Percentiles rank a stretch among this genome's conserved stretches.
phyloP scores from a whole-genome alignment of 37 sponge, comb jelly and placozoan species.

The Ianthella basta region DNA sequence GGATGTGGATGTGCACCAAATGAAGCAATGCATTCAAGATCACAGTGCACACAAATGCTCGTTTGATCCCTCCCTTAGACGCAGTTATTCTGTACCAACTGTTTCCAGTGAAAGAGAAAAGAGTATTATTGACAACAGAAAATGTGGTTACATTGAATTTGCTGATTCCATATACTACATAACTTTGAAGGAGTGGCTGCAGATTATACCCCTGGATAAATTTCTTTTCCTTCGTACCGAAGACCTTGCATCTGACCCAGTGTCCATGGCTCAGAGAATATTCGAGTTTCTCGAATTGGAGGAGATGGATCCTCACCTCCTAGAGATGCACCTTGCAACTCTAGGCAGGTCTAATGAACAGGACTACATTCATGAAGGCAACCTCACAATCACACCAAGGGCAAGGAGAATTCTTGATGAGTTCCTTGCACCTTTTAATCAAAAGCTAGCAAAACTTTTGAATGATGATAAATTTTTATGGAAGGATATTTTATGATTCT shows the following conservation, averaged over 20 bases:
- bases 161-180: conserved; percentile 4
- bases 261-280: background rate
- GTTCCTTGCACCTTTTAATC: conserved; percentile 48
- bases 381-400: conserved; percentile 6
- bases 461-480: conserved; percentile 45
- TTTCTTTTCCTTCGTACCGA: conserved; percentile 57
- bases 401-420: conserved; percentile 25
- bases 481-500: background rate
- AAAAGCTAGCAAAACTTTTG: conserved; percentile 36
- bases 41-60: background rate
- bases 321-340: background rate
- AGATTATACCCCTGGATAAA: conserved; percentile 42
- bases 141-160: background rate
- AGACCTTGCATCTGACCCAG: conserved; percentile 27
- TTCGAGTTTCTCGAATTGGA: conserved; percentile 5
- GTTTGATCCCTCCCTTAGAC: background rate
- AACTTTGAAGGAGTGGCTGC: conserved; percentile 43
- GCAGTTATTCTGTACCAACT: background rate
- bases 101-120: background rate
- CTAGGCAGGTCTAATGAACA: conserved; percentile 3
- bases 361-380: background rate
- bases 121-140: background rate
- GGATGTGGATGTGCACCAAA: background rate
- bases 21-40: conserved; percentile 11
- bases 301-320: background rate